Percentiles rank a stretch among this genome's conserved stretches.
Conservation (phyloP, 1,140 invertebrate species). For the Papilio polytes region DNA sequence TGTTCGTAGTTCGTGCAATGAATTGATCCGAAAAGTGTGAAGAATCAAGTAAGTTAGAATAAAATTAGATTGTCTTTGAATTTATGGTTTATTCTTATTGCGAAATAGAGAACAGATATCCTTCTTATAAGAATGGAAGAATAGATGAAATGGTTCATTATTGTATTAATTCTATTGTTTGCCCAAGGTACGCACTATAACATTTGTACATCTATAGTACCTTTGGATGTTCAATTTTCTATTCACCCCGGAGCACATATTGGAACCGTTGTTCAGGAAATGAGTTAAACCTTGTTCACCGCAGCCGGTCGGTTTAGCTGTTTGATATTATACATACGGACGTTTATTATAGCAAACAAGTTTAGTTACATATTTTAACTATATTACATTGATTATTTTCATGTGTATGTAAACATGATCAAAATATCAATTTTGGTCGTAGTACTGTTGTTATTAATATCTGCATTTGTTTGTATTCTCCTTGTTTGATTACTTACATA, state of each 20-base stretch:
- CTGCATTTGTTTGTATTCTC: too few species aligned
- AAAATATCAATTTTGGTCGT: too few species aligned
- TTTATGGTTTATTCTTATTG: not conserved
- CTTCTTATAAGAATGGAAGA: slow-evolving; percentile 32
- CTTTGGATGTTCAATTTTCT: slow-evolving; percentile 64
- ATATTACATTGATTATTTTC: too few species aligned
- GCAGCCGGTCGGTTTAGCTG: slow-evolving; percentile 67
- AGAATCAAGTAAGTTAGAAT: not conserved
- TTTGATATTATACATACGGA: slow-evolving; percentile 62
- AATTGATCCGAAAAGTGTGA: not conserved
- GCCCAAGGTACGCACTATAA: slow-evolving; percentile 57
- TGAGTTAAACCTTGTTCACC: slow-evolving; percentile 77
- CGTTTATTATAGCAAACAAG: not conserved
- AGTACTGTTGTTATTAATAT: too few species aligned
- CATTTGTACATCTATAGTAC: slow-evolving; percentile 50
- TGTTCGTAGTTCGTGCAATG: not conserved
- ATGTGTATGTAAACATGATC: too few species aligned
- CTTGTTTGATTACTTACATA: too few species aligned
- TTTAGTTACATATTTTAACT: not conserved
- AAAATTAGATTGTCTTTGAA: not conserved
- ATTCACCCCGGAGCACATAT: slow-evolving; percentile 73
- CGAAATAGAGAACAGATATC: slow-evolving; percentile 28
- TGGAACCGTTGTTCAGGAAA: slow-evolving; percentile 72
- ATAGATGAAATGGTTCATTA: slow-evolving; percentile 41
- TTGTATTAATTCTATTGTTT: slow-evolving; percentile 21